phyloP scores from a whole-genome alignment of 2,113 vertebrate genomes.

The Syngnathus typhle region DNA sequence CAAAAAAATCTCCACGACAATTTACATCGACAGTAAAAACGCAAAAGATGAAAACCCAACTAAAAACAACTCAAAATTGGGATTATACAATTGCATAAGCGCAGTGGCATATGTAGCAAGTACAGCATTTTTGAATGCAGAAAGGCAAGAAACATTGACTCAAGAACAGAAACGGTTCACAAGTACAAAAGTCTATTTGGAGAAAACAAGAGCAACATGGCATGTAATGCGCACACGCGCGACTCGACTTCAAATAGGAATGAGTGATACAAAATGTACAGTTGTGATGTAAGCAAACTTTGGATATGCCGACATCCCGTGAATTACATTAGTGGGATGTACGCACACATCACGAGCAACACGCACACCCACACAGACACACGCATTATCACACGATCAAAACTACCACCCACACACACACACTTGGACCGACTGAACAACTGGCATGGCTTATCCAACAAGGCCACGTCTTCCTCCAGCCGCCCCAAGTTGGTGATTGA shows the following conservation, averaged over 20 bases:
- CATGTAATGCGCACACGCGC: conserved; percentile 35
- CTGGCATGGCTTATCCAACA: conserved; percentile 48
- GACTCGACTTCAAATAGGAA: conserved; percentile 63
- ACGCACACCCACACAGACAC: conserved; percentile 18
- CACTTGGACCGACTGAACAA: conserved; percentile 55
- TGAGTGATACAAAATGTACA: conserved; percentile 54
- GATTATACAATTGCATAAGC: conserved; percentile 83
- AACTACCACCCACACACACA: conserved; percentile 13
- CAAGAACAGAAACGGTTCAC: conserved; percentile 70
- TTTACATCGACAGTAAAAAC: conserved; percentile 73
- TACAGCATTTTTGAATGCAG: conserved; percentile 83
- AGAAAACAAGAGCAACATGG: conserved; percentile 51
- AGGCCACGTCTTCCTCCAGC: background rate
- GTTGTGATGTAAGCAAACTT: conserved; percentile 17
- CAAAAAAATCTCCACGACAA: conserved; percentile 75
- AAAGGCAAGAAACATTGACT: conserved; percentile 77
- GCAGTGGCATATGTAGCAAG: conserved; percentile 76
- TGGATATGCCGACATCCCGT: conserved; percentile 48
- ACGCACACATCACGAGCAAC: conserved; percentile 14
- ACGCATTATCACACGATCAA: too few relatives aligned
- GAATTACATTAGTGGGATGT: conserved; percentile 57
- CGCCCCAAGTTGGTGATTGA: background rate
- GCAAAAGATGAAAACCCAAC: conserved; percentile 52
- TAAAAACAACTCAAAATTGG: conserved; percentile 35
- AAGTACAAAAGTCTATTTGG: conserved; percentile 70